Evolutionary conservation across 2,888 invertebrate species (phyloP), one percentile per base, ranked within the genome.

Genomic region (Melanchra persicariae): DNA sequence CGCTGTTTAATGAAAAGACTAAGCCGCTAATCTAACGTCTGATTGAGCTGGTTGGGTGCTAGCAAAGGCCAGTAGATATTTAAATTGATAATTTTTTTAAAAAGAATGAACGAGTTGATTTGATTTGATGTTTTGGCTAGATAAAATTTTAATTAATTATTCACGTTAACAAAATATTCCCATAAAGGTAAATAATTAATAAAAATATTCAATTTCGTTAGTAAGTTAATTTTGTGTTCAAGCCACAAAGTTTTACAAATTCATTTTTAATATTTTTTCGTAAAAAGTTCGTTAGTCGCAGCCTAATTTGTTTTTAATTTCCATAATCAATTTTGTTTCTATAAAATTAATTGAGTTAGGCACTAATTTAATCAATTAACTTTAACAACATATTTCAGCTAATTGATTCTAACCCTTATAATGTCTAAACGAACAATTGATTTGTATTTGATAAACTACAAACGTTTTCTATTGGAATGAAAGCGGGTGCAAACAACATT

Each of bases 401-500:
- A 55, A 68, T 77, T 60, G 54, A 67, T 65, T 55, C 10, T 15
- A 55, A 64, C 58, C 54, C 61, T 61, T 68, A 52, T 43, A 58
- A 59, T 52, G 45, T 30, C 40, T 57, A 66, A 82, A 82, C 40
- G 57, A 79, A 59, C 75, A 65, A 70, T 75, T 71, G 70, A 75
- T 69, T 75, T 64, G 59, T 69, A 24, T 82, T 66, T 82, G 63
- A 71, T 66, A 79, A 70, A 79, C 61, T 75, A 76, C n/a, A n/a
- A n/a, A n/a, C 60, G 55, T 75, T 82, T 70, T 72, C 67, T 68
- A 61, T 75, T 68, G 26, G 34, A 63, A 85, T 67, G 62, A 73
- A 78, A 81, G 68, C 51, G 66, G 49, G 57, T 68, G 70, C 77
- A 83, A 83, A 83, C 85, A 83, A 86, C 86, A 88, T 87, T 79